These are phyloP conservation scores for Dendrolimus kikuchii DNA, from an alignment of 1,140 invertebrate species.

Conservation along the genomic window DNA sequence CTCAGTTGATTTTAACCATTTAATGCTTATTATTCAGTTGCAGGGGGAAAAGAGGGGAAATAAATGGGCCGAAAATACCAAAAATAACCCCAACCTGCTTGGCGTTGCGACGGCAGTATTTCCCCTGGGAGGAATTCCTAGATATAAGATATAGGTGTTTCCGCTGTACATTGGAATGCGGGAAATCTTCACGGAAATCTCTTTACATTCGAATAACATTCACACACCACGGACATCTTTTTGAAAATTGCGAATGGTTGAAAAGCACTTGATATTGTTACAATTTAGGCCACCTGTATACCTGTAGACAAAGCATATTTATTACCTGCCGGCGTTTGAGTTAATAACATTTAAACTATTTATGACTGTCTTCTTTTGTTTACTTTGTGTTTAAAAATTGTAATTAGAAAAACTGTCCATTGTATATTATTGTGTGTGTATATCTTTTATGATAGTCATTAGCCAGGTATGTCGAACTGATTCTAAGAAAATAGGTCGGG, in stretches of 20 bases:
- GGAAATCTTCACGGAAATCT: conserved; percentile 43
- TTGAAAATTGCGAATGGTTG: conserved; percentile 7
- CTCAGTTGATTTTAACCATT: conserved; percentile 29
- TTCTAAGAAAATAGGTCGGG: too few species aligned
- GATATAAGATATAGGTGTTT: conserved; percentile 43
- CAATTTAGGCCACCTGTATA: too few species aligned
- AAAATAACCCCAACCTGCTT: conserved; percentile 5
- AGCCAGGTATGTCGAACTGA: too few species aligned
- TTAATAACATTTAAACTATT: too few species aligned
- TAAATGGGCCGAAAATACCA: conserved; percentile 41
- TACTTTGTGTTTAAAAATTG: too few species aligned
- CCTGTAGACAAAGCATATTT: too few species aligned
- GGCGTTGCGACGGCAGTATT: conserved; percentile 9
- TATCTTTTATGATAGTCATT: too few species aligned
- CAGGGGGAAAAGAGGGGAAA: conserved; percentile 19
- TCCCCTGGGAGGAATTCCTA: conserved; percentile 33
- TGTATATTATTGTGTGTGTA: too few species aligned
- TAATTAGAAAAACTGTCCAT: too few species aligned
- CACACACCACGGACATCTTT: conserved; percentile 10
- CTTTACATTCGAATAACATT: conserved; percentile 24
- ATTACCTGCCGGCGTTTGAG: too few species aligned
- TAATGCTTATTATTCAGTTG: conserved; percentile 38
- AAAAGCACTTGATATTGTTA: conserved; percentile 14
- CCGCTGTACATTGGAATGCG: conserved; percentile 29
- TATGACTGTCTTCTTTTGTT: too few species aligned